Percentiles rank a stretch among this genome's conserved stretches.
phyloP scores from a whole-genome alignment of 2,888 invertebrate genomes.

The Blastobasis lacticolella region DNA sequence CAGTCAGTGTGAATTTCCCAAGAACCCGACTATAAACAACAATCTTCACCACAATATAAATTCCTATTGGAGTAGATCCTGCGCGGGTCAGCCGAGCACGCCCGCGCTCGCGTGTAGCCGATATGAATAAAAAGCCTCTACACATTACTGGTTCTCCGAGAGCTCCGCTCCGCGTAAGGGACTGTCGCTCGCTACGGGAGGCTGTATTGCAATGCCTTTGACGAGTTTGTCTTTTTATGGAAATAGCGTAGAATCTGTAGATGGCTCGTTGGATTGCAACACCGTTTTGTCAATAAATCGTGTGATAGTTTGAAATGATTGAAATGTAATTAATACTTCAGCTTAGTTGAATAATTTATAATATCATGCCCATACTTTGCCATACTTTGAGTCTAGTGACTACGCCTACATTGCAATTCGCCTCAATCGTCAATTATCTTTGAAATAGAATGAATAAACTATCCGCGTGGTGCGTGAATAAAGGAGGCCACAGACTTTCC shows the following conservation, averaged over 20 bases:
- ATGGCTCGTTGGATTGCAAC: not conserved
- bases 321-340: too few relatives aligned
- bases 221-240: not conserved
- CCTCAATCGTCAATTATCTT: too few relatives aligned
- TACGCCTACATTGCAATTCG: too few relatives aligned
- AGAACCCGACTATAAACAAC: not conserved
- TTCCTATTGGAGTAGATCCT: not conserved
- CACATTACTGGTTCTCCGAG: not conserved
- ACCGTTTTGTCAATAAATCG: too few relatives aligned
- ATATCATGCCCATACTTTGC: too few relatives aligned
- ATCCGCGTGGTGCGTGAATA: too few relatives aligned
- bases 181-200: not conserved
- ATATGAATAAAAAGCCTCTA: conserved; percentile 2
- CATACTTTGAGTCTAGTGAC: too few relatives aligned
- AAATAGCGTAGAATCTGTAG: not conserved
- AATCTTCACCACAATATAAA: not conserved
- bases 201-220: not conserved
- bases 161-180: not conserved
- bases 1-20: too few relatives aligned
- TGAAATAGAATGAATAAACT: too few relatives aligned
- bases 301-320: too few relatives aligned
- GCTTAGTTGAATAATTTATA: too few relatives aligned
- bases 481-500: too few relatives aligned
- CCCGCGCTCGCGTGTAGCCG: not conserved
- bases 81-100: not conserved